Conservation (phyloP, 2,888 invertebrate genomes). For the Theodoxus fluviatilis region DNA sequence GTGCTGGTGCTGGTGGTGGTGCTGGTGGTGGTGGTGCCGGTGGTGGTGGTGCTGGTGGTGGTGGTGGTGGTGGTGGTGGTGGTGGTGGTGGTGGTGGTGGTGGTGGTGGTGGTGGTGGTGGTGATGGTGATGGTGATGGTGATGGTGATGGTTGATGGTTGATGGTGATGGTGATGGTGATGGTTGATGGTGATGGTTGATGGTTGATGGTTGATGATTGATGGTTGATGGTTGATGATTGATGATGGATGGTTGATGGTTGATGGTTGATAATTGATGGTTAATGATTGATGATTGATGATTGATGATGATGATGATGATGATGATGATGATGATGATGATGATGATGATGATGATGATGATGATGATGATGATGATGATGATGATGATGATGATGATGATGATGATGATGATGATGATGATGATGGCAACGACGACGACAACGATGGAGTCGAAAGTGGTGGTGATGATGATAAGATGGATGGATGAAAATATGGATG, state of each 20-base stretch:
- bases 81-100: too few species aligned
- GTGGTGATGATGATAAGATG: too few species aligned
- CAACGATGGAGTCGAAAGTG: too few species aligned
- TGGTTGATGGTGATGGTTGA: slow-evolving; percentile 1
- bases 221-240: too few species aligned
- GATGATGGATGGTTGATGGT: too few species aligned
- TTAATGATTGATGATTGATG: too few species aligned
- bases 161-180: background rate
- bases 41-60: background rate
- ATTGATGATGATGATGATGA: slow-evolving; percentile 4
- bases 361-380: background rate
- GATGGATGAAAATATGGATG: too few species aligned
- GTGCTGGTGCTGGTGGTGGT: background rate
- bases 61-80: background rate
- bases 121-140: background rate
- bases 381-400: background rate
- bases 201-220: too few species aligned
- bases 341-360: background rate
- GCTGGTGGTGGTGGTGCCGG: background rate
- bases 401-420: background rate
- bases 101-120: too few species aligned
- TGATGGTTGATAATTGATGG: too few species aligned
- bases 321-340: slow-evolving; percentile 1
- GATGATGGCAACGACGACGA: background rate
- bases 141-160: background rate